These are phyloP conservation scores for Autographa pulchrina DNA, from an alignment of 2,888 invertebrate species.

Conservation along the genomic window DNA sequence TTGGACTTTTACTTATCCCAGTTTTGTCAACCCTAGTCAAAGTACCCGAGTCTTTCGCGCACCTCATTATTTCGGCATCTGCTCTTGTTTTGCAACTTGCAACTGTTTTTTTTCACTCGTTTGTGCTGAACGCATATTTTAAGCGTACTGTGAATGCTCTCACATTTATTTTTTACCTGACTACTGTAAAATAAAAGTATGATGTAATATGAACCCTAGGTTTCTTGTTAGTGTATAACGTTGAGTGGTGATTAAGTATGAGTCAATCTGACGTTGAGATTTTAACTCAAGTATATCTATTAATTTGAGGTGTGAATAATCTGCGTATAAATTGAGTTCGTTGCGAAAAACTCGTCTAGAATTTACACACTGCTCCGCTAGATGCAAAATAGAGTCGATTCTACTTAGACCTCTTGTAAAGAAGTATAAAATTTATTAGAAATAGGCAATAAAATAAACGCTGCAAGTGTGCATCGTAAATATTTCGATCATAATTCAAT, in stretches of 20 bases:
- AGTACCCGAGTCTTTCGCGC: conserved; percentile 72
- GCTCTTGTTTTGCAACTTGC: conserved; percentile 77
- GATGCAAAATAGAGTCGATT: conserved; percentile 27
- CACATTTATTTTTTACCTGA: conserved; percentile 45
- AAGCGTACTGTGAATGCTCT: conserved; percentile 49
- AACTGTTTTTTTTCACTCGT: conserved; percentile 58
- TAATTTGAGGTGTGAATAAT: conserved; percentile 69
- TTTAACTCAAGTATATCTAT: conserved; percentile 50
- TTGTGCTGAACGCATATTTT: conserved; percentile 53
- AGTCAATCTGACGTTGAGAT: conserved; percentile 28
- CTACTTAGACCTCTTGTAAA: conserved; percentile 11
- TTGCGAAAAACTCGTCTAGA: conserved; percentile 70
- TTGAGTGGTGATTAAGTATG: conserved; percentile 14
- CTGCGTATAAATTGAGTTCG: conserved; percentile 62
- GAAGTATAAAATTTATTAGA: background rate
- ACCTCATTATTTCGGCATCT: conserved; percentile 84
- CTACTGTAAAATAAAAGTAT: conserved; percentile 21
- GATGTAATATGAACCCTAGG: background rate
- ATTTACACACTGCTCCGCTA: conserved; percentile 42
- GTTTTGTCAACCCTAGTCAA: conserved; percentile 28
- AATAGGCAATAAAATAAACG: background rate
- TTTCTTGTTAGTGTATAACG: background rate
- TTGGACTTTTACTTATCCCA: background rate
- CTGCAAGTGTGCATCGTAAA: background rate
- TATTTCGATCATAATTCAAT: background rate